phyloP scores from a whole-genome alignment of 2,797 vertebrate species.

The Lophotriccus pileatus region DNA sequence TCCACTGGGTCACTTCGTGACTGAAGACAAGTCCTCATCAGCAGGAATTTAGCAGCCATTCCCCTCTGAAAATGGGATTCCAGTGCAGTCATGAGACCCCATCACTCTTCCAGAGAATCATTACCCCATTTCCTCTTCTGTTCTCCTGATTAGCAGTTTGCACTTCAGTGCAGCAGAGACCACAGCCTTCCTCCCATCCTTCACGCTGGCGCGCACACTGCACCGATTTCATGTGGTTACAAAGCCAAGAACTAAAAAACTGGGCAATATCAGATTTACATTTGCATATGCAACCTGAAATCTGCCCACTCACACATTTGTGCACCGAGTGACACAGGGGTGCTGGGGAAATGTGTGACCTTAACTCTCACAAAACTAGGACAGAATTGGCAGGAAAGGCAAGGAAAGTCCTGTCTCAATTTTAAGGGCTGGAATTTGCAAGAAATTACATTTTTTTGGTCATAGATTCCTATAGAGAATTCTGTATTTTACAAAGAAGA shows the following conservation, averaged over 20 bases:
- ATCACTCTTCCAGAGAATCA: neutral
- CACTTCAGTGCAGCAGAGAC: neutral
- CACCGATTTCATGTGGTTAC: neutral
- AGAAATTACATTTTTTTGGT: neutral
- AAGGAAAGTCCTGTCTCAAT: neutral
- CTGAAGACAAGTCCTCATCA: neutral
- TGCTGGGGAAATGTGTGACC: neutral
- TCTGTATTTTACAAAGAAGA: neutral
- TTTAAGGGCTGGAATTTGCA: neutral
- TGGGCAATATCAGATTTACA: constrained; percentile 32
- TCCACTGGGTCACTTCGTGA: neutral
- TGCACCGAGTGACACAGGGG: neutral
- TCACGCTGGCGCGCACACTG: neutral
- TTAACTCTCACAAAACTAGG: neutral
- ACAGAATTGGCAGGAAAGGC: neutral
- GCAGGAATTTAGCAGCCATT: neutral
- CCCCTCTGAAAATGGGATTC: neutral
- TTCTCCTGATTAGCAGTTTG: neutral
- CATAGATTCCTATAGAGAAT: neutral
- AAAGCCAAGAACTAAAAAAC: neutral
- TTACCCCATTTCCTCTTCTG: neutral
- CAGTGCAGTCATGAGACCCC: neutral
- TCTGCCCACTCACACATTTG: neutral
- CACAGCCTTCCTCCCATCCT: neutral
- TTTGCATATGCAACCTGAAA: neutral